A percentile compares a stretch with the other conserved stretches of the same genome.
Evolutionary conservation across 2,888 invertebrate genomes (phyloP).

Genomic region (Oxyteleia sp.): DNA sequence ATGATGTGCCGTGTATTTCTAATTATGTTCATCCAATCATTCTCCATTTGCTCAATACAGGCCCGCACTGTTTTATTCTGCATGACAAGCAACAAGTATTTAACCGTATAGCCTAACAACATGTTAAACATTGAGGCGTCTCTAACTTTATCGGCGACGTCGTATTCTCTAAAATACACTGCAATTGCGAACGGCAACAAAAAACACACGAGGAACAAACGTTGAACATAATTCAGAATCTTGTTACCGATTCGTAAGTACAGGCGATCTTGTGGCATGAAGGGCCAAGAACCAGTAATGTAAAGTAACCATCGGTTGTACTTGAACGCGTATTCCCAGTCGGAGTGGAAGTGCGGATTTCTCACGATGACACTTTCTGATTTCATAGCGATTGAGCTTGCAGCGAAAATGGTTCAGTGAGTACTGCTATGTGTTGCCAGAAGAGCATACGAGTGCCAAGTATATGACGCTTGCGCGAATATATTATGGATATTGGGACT

Average conservation of each 20-base stretch:
- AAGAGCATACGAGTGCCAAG: no score
- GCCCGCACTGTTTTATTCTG: constrained; percentile 2
- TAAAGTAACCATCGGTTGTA: not conserved
- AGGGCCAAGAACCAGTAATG: not conserved
- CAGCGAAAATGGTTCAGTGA: no score
- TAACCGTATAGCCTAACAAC: not conserved
- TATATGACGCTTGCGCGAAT: not conserved
- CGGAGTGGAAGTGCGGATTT: not conserved
- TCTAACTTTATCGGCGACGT: not conserved
- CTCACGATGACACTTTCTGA: constrained; percentile 20
- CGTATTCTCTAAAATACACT: not conserved
- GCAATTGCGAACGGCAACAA: not conserved
- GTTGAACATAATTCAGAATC: not conserved
- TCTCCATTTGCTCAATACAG: constrained; percentile 5
- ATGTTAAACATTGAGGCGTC: not conserved
- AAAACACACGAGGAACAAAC: not conserved
- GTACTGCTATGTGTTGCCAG: not conserved
- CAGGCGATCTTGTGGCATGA: not conserved
- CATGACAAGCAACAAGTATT: not conserved
- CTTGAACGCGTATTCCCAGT: not conserved
- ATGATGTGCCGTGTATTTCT: not conserved
- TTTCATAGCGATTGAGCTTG: not conserved
- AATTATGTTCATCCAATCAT: not conserved
- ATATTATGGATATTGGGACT: not conserved
- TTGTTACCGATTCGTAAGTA: not conserved